A percentile compares a stretch with the other conserved stretches of the same genome.
phyloP scores from a whole-genome alignment of 2,113 vertebrate genomes.

The Siphamia tubifer region DNA sequence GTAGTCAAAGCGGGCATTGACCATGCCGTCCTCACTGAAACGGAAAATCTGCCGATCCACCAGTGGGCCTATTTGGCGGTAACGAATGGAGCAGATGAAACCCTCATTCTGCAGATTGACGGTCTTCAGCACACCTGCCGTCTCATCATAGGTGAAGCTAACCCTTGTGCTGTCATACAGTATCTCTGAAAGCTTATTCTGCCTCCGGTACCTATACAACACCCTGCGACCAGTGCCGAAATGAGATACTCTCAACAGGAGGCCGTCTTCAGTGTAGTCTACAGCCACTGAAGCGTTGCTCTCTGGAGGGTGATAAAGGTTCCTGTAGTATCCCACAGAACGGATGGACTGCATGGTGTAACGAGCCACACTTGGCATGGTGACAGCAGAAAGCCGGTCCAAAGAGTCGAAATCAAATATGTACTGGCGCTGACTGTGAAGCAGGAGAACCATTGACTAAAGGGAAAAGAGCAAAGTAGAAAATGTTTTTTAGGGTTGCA shows the following conservation, averaged over 20 bases:
- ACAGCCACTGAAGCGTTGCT: constrained; percentile 95
- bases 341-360: constrained; percentile 98
- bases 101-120: constrained; percentile 97
- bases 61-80: constrained; percentile 93
- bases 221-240: constrained; percentile 92
- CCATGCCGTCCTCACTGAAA: constrained; percentile 98
- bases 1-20: constrained; percentile 97
- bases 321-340: constrained; percentile 96
- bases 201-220: constrained; percentile 91
- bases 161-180: constrained; percentile 95
- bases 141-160: constrained; percentile 97
- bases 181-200: constrained; percentile 94
- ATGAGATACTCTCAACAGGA: constrained; percentile 90
- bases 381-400: constrained; percentile 93
- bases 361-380: constrained; percentile 97
- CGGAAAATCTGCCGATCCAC: constrained; percentile 98
- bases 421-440: constrained; percentile 97
- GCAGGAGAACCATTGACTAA: constrained; percentile 96
- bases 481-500: constrained; percentile 25
- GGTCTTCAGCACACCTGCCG: constrained; percentile 93
- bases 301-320: constrained; percentile 96
- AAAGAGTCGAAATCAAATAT: constrained; percentile 95
- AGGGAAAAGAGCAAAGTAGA: constrained; percentile 46
- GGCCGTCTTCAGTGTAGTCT: constrained; percentile 97
- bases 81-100: constrained; percentile 97